Percentiles rank a stretch among this genome's conserved stretches.
Evolutionary conservation across 1,140 invertebrate species (phyloP).

Genomic region (Venturia canescens): DNA sequence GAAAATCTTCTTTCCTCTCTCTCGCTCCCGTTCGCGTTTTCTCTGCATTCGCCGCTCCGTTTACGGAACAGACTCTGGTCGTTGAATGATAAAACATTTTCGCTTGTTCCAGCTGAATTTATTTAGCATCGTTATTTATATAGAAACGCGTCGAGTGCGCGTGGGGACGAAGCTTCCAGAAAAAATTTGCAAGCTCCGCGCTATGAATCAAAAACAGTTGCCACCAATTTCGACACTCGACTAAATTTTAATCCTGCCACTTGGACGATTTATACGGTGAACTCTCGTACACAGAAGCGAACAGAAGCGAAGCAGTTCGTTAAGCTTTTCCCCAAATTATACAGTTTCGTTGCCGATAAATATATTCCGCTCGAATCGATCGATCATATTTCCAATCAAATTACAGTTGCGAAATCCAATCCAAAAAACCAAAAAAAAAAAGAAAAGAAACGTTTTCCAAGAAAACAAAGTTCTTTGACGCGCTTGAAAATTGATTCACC

Average conservation of each 20-base stretch:
- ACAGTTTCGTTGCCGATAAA: not conserved
- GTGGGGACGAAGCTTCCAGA: not conserved
- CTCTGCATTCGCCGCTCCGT: not conserved
- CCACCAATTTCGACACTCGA: conserved; percentile 7
- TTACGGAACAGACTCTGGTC: not conserved
- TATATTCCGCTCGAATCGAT: not conserved
- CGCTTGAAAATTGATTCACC: no score
- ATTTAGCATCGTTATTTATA: conserved; percentile 4
- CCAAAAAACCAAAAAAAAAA: no score
- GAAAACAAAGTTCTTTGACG: no score
- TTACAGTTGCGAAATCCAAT: not conserved
- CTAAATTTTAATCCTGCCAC: no score
- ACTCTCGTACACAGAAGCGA: no score
- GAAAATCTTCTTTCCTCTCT: not conserved
- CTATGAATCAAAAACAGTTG: conserved; percentile 1
- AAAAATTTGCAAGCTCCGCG: not conserved
- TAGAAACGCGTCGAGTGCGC: not conserved
- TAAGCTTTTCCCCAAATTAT: not conserved
- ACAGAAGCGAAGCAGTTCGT: not conserved
- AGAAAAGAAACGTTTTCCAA: no score
- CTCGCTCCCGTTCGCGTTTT: not conserved
- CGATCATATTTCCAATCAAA: not conserved
- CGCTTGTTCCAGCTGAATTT: not conserved
- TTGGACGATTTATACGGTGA: no score
- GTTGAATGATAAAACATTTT: conserved; percentile 9